Base-by-base conservation (phyloP, 2,888 invertebrate species). In the Leptodirus hochenwartii region DNA sequence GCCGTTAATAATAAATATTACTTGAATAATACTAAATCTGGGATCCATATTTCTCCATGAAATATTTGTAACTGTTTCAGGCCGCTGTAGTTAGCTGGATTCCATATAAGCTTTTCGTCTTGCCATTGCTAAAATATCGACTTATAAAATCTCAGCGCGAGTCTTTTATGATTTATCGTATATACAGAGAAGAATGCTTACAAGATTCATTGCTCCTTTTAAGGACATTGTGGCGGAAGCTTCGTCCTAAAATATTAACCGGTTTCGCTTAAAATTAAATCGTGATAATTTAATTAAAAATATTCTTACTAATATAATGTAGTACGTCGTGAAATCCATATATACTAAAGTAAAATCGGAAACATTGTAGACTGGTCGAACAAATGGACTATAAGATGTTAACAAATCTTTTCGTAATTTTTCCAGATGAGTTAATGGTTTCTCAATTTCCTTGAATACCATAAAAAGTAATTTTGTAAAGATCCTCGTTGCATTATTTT, bases 101-200 rank as follows among this genome's bases (percentile, higher is more conserved):
- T 52, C 76, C 76, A 77, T 1, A 54, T 49, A 41, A 74, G 49
- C 35, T 63, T 66, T 9, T 61, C 52, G 40, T 76, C 76, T 1
- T 45, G 52, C 77, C 77, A 77, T 36, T 50, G 54, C 73, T 73
- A 45, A 17, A 55, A 54, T 36, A 34, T 30, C 15, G 6, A 9
- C 10, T 24, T 24, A 6, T 24, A 24, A 14, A 30, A 31, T 14
- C 10, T 25, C 25, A 12, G 14, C 14, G 22, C 3, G 25, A 20
- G n/a, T n/a, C 20, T 8, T 8, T 20, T 20, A 20, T n/a, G n/a
- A 20, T 20, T n/a, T 8, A 8, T 8, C 20, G 20, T 20, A 20
- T 8, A 20, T 20, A 8, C 8, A 28, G 15, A n/a, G 15, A 13
- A 16, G 14, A 15, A 10, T 30, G 39, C 45, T 53, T 49, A 62